These are phyloP conservation scores for Antrozous pallidus DNA, from an alignment of 2,797 vertebrate species.

Conservation along the genomic window DNA sequence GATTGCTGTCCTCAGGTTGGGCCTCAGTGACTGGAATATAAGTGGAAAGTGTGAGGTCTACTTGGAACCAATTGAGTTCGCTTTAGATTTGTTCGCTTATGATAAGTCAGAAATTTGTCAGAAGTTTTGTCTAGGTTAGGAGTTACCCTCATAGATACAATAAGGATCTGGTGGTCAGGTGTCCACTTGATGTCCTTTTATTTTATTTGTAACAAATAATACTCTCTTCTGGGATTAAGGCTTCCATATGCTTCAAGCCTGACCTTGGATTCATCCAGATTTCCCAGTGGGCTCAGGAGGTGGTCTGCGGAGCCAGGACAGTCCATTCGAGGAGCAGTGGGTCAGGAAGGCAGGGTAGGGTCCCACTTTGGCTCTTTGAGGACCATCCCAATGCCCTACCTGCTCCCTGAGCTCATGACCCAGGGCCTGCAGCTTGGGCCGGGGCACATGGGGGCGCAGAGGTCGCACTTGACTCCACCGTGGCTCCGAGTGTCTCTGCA, in stretches of 20 bases:
- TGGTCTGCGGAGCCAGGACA: not conserved
- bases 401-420: not conserved
- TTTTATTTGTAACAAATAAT: slow-evolving; percentile 19
- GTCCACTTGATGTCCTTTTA: slow-evolving; percentile 42
- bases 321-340: not conserved
- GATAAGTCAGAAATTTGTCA: not conserved
- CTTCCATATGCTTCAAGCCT: not conserved
- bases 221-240: not conserved
- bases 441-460: not conserved
- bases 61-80: not conserved
- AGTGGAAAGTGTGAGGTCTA: not conserved
- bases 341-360: not conserved
- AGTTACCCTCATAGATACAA: not conserved
- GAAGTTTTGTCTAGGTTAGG: not conserved
- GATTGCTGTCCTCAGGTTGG: not conserved
- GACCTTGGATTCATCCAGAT: not conserved
- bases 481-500: not conserved
- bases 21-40: not conserved
- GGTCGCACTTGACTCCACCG: accelerated
- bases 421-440: not conserved
- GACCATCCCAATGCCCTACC: not conserved
- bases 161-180: not conserved
- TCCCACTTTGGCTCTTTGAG: not conserved
- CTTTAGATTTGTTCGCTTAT: not conserved
- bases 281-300: not conserved